Base-by-base conservation (phyloP, 2,888 invertebrate genomes). In the Caradrina clavipalpis region DNA sequence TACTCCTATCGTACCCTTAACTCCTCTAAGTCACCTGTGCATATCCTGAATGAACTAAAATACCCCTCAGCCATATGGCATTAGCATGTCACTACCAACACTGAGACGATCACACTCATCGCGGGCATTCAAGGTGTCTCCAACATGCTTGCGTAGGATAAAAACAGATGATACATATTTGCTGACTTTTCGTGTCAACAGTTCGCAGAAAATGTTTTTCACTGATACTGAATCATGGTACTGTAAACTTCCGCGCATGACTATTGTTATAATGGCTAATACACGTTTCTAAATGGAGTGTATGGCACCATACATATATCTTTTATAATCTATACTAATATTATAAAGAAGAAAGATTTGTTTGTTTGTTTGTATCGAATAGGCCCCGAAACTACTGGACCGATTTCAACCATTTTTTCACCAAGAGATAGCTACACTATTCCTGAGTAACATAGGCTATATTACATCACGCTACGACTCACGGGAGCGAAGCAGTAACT, bases 161-260 rank as follows among this genome's bases (percentile, higher is more conserved):
- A 53, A 51, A 65, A 65, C 47, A 74, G 45, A 75, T 66, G 56
- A 66, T 57, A 74, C 39, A 53, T 74, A 53, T 31, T 26, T 42
- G 19, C 57, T 42, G n/a, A 19, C 39, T 66, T 31, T 58, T 15
- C 45, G 31, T 59, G 26, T 75, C 39, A 50, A 50, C 22, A 39
- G 21, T 57, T 74, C 26, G 6, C 42, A 21, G 21, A 53, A 74
- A 74, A 64, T 22, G 5, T 53, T 53, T 71, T 66, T 57, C 45
- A n/a, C 15, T 45, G 21, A 53, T 26, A 31, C 11, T 73, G 49
- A 70, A 19, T 62, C 49, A 49, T 22, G 10, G 11, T 54, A 42
- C 4, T 70, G 17, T 42, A 54, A 61, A 54, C 21, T 39, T 19
- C 19, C 17, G 10, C 35, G 22, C 15, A 63, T 56, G 19, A 45